phyloP scores from a whole-genome alignment of 2,888 invertebrate genomes.

The Dicyrtoma fusca region DNA sequence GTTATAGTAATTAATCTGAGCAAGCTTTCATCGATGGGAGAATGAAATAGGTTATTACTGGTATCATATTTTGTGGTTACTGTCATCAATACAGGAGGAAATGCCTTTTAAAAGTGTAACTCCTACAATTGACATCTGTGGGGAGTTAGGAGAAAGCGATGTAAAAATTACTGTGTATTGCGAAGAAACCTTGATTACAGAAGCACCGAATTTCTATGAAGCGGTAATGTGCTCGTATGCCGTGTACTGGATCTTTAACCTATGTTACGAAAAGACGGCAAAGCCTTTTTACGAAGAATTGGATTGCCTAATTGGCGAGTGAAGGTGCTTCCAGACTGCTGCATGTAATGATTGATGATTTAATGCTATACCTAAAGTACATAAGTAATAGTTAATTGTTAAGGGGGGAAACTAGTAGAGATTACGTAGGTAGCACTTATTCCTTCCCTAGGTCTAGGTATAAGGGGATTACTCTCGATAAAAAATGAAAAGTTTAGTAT shows the following conservation, averaged over 20 bases:
- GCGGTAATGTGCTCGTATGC: slow-evolving; percentile 16
- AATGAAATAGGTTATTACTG: no score
- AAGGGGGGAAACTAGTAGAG: no score
- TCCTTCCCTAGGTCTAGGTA: no score
- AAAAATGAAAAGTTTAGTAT: no score
- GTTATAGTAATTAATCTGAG: no score
- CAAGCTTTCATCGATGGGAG: no score
- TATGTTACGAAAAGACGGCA: slow-evolving; percentile 4
- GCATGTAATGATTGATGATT: no score
- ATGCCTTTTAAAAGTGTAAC: slow-evolving; percentile 7
- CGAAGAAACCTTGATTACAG: background rate
- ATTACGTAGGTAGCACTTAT: no score
- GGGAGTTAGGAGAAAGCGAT: background rate
- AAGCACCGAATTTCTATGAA: slow-evolving; percentile 12
- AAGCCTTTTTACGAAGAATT: slow-evolving; percentile 9
- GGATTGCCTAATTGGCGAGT: slow-evolving; percentile 1
- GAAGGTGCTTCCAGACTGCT: background rate
- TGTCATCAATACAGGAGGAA: background rate
- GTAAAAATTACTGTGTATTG: slow-evolving; percentile 7
- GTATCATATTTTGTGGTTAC: no score
- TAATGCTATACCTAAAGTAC: no score
- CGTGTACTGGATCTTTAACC: slow-evolving; percentile 21
- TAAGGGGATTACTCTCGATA: no score
- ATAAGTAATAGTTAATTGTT: no score
- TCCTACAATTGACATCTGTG: slow-evolving; percentile 14